Percentiles rank a stretch among this genome's conserved stretches.
Evolutionary conservation across 2,888 invertebrate species (phyloP).

Genomic region (Coelopa pilipes): DNA sequence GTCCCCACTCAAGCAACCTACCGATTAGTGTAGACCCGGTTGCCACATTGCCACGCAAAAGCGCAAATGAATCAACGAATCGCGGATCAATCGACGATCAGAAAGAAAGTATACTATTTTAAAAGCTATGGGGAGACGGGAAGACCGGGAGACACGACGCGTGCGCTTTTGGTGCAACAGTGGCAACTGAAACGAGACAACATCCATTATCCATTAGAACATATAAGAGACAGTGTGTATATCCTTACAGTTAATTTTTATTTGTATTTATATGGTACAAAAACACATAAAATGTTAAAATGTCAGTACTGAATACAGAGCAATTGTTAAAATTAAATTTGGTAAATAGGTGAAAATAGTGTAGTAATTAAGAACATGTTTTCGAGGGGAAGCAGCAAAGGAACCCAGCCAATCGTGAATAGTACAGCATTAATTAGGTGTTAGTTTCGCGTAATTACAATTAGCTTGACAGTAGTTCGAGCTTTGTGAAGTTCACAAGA

Average conservation of each 20-base stretch:
- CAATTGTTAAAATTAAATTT: too few relatives aligned
- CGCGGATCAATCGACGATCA: background rate
- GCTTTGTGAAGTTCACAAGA: too few relatives aligned
- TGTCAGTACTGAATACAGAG: too few relatives aligned
- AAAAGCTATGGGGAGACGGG: constrained; percentile 25
- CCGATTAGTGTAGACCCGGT: background rate
- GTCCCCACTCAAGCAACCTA: background rate
- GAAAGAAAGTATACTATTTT: constrained; percentile 40
- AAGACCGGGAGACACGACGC: constrained; percentile 22
- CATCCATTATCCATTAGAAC: background rate
- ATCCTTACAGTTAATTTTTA: background rate
- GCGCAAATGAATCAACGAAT: constrained; percentile 43
- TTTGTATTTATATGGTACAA: constrained; percentile 8
- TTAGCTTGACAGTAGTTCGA: too few relatives aligned
- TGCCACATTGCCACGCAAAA: constrained; percentile 56
- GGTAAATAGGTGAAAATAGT: too few relatives aligned
- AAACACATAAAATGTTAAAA: too few relatives aligned
- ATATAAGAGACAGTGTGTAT: background rate
- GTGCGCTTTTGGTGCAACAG: constrained; percentile 59
- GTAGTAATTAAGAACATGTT: too few relatives aligned
- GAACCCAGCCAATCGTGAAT: too few relatives aligned
- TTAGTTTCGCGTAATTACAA: too few relatives aligned
- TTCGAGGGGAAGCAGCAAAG: too few relatives aligned
- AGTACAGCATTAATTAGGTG: too few relatives aligned
- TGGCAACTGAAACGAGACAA: constrained; percentile 51